Percentiles rank a stretch among this genome's conserved stretches.
Evolutionary conservation across 2,113 vertebrate species (phyloP).

Genomic region (Gallinago jamesoni): DNA sequence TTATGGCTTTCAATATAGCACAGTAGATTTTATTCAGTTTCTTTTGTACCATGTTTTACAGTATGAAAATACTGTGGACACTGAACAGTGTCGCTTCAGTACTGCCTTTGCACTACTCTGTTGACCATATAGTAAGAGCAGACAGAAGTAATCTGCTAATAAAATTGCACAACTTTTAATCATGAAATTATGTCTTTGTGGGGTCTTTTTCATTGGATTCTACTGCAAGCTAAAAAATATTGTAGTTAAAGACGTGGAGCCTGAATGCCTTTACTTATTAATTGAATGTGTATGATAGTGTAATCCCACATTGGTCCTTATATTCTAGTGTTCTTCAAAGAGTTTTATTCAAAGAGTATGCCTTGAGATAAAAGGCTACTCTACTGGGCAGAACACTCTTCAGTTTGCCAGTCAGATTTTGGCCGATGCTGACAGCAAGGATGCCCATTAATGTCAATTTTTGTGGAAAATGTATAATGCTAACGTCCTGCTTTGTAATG

Average conservation of each 20-base stretch:
- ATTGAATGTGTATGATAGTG: neutral
- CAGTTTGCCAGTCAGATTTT: neutral
- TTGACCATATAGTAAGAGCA: neutral
- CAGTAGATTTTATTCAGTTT: slow-evolving; percentile 12
- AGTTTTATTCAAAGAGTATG: neutral
- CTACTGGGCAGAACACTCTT: neutral
- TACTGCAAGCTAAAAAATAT: neutral
- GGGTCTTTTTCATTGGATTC: neutral
- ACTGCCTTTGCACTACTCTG: neutral
- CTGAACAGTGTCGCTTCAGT: neutral
- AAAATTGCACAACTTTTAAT: neutral
- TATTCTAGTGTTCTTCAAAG: neutral
- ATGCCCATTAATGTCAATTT: neutral
- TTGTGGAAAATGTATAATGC: neutral
- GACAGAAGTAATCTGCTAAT: neutral
- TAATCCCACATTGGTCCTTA: neutral
- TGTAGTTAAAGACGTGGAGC: neutral
- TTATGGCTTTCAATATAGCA: neutral
- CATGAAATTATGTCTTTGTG: neutral
- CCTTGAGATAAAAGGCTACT: neutral
- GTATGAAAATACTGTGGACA: neutral
- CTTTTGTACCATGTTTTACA: slow-evolving; percentile 7
- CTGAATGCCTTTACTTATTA: neutral
- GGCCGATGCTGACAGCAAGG: neutral
- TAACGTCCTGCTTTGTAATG: neutral